Evolutionary conservation across 2,113 vertebrate species (phyloP).

Genomic region (Hemicordylus capensis): DNA sequence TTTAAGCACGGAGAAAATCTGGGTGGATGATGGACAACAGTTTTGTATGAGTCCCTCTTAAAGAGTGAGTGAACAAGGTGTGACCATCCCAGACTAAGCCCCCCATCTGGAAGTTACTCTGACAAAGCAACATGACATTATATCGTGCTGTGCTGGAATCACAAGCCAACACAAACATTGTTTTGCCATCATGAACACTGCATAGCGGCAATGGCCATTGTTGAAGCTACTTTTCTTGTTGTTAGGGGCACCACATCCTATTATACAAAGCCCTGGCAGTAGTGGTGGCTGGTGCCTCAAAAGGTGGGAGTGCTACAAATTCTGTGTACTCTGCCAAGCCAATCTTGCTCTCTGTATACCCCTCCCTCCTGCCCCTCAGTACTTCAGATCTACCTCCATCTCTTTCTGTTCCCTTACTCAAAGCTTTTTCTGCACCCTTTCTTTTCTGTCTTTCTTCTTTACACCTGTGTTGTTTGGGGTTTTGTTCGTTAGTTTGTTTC

Average conservation of each 20-base stretch:
- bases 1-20: too few relatives aligned
- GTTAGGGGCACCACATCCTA: not conserved
- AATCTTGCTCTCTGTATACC: not conserved
- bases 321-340: too few relatives aligned
- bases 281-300: not conserved
- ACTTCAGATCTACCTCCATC: too few relatives aligned
- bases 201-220: not conserved
- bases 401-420: not conserved
- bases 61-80: too few relatives aligned
- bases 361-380: not conserved
- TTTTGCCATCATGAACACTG: too few relatives aligned
- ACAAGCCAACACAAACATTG: not conserved
- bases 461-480: too few relatives aligned
- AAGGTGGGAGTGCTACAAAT: not conserved
- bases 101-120: too few relatives aligned
- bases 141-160: not conserved
- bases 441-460: not conserved
- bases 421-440: not conserved
- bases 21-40: too few relatives aligned
- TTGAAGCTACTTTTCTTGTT: not conserved
- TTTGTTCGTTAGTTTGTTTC: too few relatives aligned
- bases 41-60: too few relatives aligned
- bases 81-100: too few relatives aligned
- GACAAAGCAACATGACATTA: not conserved
- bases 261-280: not conserved